Evolutionary conservation across 2,797 vertebrate genomes (phyloP), one percentile per base, ranked within the genome.

Genomic region (Macropodus opercularis): DNA sequence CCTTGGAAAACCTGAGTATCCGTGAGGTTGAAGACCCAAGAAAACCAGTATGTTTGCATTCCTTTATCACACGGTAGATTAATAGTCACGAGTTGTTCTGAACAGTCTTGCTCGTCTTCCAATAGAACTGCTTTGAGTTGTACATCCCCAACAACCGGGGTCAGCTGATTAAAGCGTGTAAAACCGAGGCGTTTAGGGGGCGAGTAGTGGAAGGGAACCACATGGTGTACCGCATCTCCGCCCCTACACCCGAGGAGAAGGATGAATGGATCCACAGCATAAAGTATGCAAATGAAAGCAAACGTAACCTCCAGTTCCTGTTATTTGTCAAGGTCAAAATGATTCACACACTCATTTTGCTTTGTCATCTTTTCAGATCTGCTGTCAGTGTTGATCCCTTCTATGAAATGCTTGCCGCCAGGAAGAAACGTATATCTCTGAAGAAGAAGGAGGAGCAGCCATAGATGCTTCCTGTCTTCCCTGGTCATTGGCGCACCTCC

Each of bases 81-180:
- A 26, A 19, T 26, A 11, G 15, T 14, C 1, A 6, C 11, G 3
- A 50, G 26, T 43, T 65, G 4, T 18, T 46, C 18, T 5, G n/a
- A 40, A 3, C 1, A 11, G 32, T 1, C 36, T 26, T 12, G 0
- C 6, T 8, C 15, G 39, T 40, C 23, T 32, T 13, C 36, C 11
- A 41, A 56, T 76, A 98, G 96, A 96, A 98, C 90, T 98, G 95
- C 85, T 98, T 98, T 58, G 96, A 98, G 87, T 89, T 98, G 29
- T 98, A 96, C 85, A 96, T 97, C 81, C 95, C 95, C 55, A 97
- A 98, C 85, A 97, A 96, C 82, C 95, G 95, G n/a, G 96, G 95
- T 8, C 95, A 97, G 89, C 93, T 97, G 50, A 98, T 97, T 47
- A 98, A 98, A 65, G 96, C 95, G 1, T 98, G 93, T 69, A 96